A percentile compares a stretch with the other conserved stretches of the same genome.
Evolutionary conservation across 1,140 invertebrate species (phyloP).

Genomic region (honey bee (Apis mellifera)): Amel_HAv3.1 CM009931.2:4721001-4721500

Average conservation of each 20-base stretch:
- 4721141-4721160: background rate
- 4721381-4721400: background rate
- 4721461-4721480: slow-evolving; percentile 3
- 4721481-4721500: slow-evolving; percentile 20
- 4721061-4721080: slow-evolving; percentile 20
- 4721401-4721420: slow-evolving; percentile 1
- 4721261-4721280: background rate
- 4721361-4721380: background rate
- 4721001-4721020: slow-evolving; percentile 2
- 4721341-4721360: background rate
- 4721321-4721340: background rate
- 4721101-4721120: slow-evolving; percentile 19
- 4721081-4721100: slow-evolving; percentile 8
- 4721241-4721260: background rate
- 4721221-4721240: background rate
- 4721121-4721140: background rate
- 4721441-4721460: slow-evolving; percentile 18
- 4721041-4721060: slow-evolving; percentile 8
- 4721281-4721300: background rate
- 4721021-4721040: slow-evolving; percentile 1
- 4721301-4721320: slow-evolving; percentile 13
- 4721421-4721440: slow-evolving; percentile 1
- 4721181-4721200: background rate
- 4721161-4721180: background rate
- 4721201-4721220: background rate